Evolutionary conservation across 2,113 vertebrate species (phyloP), one percentile per base, ranked within the genome.

Genomic region (Corvus hawaiiensis): DNA sequence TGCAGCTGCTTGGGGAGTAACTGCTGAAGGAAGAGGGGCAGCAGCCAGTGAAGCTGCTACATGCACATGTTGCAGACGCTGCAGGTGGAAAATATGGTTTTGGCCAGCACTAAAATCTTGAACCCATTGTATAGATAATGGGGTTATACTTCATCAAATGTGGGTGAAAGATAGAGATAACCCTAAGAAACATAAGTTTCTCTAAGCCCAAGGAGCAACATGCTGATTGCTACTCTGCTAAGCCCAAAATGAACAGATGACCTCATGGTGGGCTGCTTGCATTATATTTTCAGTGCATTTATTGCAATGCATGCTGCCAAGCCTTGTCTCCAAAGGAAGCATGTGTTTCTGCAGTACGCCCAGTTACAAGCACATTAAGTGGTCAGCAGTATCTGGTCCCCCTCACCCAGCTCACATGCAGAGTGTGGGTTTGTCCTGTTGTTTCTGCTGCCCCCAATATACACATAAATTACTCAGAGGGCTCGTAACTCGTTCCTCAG

Each of bases 291-390:
- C 35, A 49, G 15, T 3, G 3, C 23, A 49, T 89, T 84, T 58
- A 68, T 28, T 59, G 46, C 51, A 67, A 33, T 10, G 27, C 9
- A 52, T 24, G 27, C 46, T 56, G 59, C 37, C 49, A 51, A 79
- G 58, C 27, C 39, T 19, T 32, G 43, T 19, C 48, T 86, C 48
- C 55, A 85, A 55, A 56, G 44, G 41, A 61, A 59, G 39, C 9
- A 20, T 0, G 0, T 17, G 17, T 28, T 72, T 56, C 63, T 73
- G 64, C 46, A 37, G 15, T 9, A 55, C 33, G n/a, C 37, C 7
- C 13, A 52, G 33, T 7, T 48, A 79, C 1, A 4, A 62, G 32
- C 22, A 30, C 39, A 23, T 17, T 48, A 23, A 74, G 51, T 1
- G 35, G 15, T 39, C 59, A 85, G 55, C 63, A 66, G 27, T 4